Conservation (phyloP, 53 echinoderm and acorn worm genomes). For the Echinometra lucunter region DNA sequence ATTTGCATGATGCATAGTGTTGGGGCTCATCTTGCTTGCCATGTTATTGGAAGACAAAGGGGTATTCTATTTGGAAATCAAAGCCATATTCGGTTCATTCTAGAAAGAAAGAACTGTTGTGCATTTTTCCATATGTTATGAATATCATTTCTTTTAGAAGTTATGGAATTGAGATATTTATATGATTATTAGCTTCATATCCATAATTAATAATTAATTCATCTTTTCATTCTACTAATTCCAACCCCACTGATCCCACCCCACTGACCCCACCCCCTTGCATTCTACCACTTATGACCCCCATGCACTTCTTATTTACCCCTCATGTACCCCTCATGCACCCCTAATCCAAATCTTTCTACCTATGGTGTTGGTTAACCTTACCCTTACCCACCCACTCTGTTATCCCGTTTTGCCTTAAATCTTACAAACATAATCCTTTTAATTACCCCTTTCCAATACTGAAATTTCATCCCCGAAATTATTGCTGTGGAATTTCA, state of each 20-base stretch:
- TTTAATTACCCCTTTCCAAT: background rate
- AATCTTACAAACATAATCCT: background rate
- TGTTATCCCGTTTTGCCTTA: background rate
- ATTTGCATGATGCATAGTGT: background rate
- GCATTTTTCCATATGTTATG: background rate
- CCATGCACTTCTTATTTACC: too few relatives aligned
- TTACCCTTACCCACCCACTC: background rate
- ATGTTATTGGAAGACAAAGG: background rate
- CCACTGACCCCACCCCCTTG: constrained; percentile 6
- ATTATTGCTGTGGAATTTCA: background rate
- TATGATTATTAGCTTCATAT: constrained; percentile 48
- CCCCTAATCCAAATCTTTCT: background rate
- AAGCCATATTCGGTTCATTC: background rate
- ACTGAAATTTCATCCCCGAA: background rate
- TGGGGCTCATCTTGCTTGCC: background rate
- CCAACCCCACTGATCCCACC: too few relatives aligned
- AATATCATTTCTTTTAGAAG: background rate
- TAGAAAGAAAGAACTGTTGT: background rate
- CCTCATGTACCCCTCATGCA: background rate
- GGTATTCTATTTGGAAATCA: background rate
- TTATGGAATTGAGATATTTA: background rate
- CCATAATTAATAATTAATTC: constrained; percentile 63
- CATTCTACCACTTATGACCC: background rate
- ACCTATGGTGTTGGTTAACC: constrained; percentile 24
- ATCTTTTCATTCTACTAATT: constrained; percentile 63